A percentile compares a stretch with the other conserved stretches of the same genome.
Evolutionary conservation across 2,113 vertebrate genomes (phyloP).

Genomic region (Tychaedon coryphoeus): DNA sequence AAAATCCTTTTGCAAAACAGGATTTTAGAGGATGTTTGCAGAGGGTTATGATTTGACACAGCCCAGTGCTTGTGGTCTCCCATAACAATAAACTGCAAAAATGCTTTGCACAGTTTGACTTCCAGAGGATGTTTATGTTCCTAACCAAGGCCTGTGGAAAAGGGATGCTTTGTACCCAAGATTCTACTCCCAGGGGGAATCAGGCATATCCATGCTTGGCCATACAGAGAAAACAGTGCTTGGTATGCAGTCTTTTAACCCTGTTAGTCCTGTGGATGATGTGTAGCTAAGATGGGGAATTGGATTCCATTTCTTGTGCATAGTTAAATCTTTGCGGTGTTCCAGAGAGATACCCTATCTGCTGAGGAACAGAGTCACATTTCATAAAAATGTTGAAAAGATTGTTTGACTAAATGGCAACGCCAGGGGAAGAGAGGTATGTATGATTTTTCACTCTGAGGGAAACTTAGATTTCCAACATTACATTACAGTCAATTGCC

Average conservation of each 20-base stretch:
- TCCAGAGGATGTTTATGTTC: conserved; percentile 18
- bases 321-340: not conserved
- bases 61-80: not conserved
- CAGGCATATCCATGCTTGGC: not conserved
- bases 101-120: not conserved
- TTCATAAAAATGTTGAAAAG: not conserved
- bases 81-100: conserved; percentile 26
- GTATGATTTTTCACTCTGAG: not conserved
- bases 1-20: not conserved
- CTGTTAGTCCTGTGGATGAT: not conserved
- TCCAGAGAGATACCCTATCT: not conserved
- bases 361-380: not conserved
- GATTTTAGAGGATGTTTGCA: not conserved
- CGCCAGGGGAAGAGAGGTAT: not conserved
- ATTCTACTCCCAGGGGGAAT: not conserved
- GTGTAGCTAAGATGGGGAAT: not conserved
- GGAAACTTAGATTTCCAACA: not conserved
- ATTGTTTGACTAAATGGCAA: not conserved
- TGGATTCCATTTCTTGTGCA: not conserved
- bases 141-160: not conserved
- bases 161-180: not conserved
- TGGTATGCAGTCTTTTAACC: not conserved
- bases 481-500: conserved; percentile 87
- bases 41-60: not conserved
- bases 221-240: not conserved